Conservation (phyloP, 1,140 invertebrate species). For the Popillia japonica region DNA sequence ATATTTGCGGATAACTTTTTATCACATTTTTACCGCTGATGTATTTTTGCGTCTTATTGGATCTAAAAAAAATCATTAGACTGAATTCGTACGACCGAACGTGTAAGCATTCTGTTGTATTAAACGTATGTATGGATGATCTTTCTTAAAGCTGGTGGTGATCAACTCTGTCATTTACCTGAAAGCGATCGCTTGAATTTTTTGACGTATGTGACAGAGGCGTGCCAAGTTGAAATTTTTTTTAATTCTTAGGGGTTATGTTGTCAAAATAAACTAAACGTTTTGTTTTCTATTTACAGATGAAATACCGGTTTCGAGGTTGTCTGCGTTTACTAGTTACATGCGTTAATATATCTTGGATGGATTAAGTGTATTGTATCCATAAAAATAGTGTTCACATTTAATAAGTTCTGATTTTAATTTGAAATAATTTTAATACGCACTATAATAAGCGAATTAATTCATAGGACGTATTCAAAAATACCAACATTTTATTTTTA, state of each 20-base stretch:
- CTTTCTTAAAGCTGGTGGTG: neutral
- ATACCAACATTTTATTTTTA: too few relatives aligned
- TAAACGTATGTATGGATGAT: neutral
- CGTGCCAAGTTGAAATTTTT: conserved; percentile 35
- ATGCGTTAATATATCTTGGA: neutral
- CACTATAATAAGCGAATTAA: too few relatives aligned
- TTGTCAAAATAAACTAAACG: conserved; percentile 33
- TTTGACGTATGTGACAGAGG: conserved; percentile 43
- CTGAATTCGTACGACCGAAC: conserved; percentile 6
- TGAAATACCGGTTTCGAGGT: conserved; percentile 13
- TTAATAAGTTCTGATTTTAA: conserved; percentile 17
- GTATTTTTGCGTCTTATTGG: conserved; percentile 43
- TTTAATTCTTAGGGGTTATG: neutral
- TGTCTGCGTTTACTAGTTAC: neutral
- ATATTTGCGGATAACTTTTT: neutral
- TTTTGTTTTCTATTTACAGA: conserved; percentile 40
- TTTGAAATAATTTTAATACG: neutral
- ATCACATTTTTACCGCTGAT: conserved; percentile 12
- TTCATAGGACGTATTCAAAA: too few relatives aligned
- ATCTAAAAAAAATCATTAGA: conserved; percentile 34
- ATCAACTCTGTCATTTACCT: neutral
- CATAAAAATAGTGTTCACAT: conserved; percentile 16
- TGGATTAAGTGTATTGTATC: neutral
- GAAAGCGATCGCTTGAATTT: conserved; percentile 13
- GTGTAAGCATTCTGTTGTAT: conserved; percentile 19